phyloP scores from a whole-genome alignment of 2,888 invertebrate genomes.

The Melinopterus prodromus region DNA sequence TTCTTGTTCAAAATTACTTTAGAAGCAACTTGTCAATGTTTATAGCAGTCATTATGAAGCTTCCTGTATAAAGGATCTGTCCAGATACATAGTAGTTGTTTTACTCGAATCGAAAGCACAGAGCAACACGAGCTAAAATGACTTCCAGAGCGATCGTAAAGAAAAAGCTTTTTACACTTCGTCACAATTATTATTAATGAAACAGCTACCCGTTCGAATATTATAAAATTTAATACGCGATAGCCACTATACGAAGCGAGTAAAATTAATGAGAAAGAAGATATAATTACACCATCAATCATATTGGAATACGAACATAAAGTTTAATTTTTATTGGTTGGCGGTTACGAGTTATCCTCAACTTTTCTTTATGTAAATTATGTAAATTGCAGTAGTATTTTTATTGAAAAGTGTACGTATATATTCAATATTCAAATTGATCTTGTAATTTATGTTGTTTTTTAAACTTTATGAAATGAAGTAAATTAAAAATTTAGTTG shows the following conservation, averaged over 20 bases:
- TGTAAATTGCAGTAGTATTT: background rate
- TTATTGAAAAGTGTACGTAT: background rate
- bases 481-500: background rate
- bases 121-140: no score
- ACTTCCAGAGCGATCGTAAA: background rate
- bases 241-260: background rate
- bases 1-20: no score
- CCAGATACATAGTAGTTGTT: no score
- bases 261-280: background rate
- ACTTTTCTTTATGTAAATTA: background rate
- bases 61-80: no score
- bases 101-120: no score
- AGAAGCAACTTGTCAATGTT: no score
- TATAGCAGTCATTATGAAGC: no score
- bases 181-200: constrained; percentile 8
- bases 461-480: background rate
- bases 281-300: background rate
- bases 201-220: background rate
- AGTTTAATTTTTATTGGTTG: background rate
- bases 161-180: background rate
- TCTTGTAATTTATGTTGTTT: background rate
- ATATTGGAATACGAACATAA: background rate
- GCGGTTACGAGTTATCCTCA: background rate
- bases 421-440: background rate
- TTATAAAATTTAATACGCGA: background rate